Evolutionary conservation across 2,797 vertebrate species (phyloP).

Genomic region (Tachyglossus aculeatus): DNA sequence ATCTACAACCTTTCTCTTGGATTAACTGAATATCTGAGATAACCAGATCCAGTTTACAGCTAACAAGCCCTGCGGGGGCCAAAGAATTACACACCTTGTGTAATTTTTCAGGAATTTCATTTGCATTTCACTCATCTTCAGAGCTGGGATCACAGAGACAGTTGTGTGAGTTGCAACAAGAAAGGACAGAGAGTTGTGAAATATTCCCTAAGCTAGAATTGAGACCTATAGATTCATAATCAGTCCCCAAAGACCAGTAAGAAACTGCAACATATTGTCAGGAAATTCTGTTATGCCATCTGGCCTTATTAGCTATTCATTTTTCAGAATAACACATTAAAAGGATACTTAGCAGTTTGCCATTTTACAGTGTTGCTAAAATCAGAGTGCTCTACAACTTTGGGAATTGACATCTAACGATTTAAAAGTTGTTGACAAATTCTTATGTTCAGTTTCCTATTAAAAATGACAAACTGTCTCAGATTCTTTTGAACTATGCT

Average conservation of each 20-base stretch:
- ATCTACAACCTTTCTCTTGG: not conserved
- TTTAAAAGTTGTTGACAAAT: no score
- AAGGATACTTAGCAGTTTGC: no score
- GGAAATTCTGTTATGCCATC: not conserved
- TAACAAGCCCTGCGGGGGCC: not conserved
- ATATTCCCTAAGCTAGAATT: not conserved
- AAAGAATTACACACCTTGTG: not conserved
- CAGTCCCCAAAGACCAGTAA: not conserved
- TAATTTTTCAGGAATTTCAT: not conserved
- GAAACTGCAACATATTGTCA: not conserved
- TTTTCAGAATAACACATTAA: no score
- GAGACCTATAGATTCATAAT: not conserved
- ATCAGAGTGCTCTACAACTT: no score
- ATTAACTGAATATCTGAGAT: not conserved
- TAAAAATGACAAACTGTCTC: no score
- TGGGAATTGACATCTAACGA: no score
- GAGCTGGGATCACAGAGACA: not conserved
- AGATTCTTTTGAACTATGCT: no score
- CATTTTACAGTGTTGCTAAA: no score
- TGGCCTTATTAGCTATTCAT: no score
- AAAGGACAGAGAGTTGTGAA: not conserved
- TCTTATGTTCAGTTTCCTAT: no score
- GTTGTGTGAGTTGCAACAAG: accelerated
- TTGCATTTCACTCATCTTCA: not conserved
- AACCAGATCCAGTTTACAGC: not conserved